Evolutionary conservation across 2,888 invertebrate species (phyloP), one percentile per base, ranked within the genome.

Genomic region (Dione vanillae): DNA sequence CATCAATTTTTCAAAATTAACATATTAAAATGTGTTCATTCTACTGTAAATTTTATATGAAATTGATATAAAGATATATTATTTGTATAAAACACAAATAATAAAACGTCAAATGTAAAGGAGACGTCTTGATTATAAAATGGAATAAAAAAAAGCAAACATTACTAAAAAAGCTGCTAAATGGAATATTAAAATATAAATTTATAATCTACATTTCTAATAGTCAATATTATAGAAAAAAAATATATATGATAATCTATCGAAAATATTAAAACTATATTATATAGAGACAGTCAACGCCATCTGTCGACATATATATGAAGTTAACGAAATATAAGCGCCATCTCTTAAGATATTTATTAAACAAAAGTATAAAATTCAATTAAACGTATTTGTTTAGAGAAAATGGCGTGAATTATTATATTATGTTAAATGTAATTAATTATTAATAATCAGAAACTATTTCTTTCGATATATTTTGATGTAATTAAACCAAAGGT

Each of bases 41-140:
- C 1, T 9, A 54, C n/a, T 54, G 35, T 0, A 8, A 14, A 9
- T 11, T 35, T n/a, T 35, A 16, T 9, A 11, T 16, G 37, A 56
- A 37, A 11, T 40, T 16, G 16, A 40, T 56, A n/a, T 37, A n/a
- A 8, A 54, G 8, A n/a, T n/a, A 10, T 40, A 27, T 27, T 27
- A 3, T 27, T 27, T 27, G 2, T 27, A 27, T 27, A 27, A 27
- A 52, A 52, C 14, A 7, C 14, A 8, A 1, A 1, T 35, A 52
- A n/a, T 35, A 14, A 16, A 54, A n/a, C 14, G 37, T 35, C n/a
- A 10, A 37, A 1, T 5, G n/a, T 11, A n/a, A 2, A n/a, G 16
- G 7, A 19, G 49, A 76, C 70, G 61, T 70, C 69, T 72, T 70
- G 19, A 75, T 47, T 61, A 43, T 52, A 41, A 67, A 51, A 47